These are phyloP conservation scores for Melieria crassipennis DNA, from an alignment of 2,888 invertebrate species.

Conservation along the genomic window DNA sequence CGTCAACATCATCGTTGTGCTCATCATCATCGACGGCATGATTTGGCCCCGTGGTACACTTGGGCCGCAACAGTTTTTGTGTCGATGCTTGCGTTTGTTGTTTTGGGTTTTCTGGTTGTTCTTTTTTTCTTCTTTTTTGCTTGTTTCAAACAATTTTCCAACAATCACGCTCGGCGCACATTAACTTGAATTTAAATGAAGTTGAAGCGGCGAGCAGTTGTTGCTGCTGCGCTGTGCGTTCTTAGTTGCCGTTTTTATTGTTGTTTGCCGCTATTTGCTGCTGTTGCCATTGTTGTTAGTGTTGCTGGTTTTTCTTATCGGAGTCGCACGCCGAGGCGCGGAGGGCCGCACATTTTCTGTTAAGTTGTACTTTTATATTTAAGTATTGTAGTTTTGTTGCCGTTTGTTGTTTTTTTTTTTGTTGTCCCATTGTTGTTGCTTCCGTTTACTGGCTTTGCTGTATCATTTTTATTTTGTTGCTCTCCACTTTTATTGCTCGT, in stretches of 20 bases:
- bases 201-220: not conserved
- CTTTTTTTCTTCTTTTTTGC: no score
- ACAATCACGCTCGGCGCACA: no score
- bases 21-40: not conserved
- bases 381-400: not conserved
- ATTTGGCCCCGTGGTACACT: not conserved
- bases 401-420: conserved; percentile 17
- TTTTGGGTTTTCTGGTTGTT: no score
- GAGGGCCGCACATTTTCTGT: no score
- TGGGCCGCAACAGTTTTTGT: not conserved
- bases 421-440: conserved; percentile 4
- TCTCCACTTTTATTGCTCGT: conserved; percentile 17
- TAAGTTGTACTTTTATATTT: not conserved
- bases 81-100: not conserved
- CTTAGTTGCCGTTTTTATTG: not conserved
- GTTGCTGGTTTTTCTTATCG: not conserved
- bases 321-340: not conserved
- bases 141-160: no score
- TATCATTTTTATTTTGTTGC: not conserved
- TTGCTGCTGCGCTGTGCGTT: not conserved
- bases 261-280: not conserved
- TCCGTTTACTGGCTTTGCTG: not conserved
- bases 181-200: not conserved
- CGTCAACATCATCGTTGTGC: not conserved
- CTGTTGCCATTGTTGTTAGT: not conserved